Conservation (phyloP, 2,888 invertebrate species). For the Ctena decussata region DNA sequence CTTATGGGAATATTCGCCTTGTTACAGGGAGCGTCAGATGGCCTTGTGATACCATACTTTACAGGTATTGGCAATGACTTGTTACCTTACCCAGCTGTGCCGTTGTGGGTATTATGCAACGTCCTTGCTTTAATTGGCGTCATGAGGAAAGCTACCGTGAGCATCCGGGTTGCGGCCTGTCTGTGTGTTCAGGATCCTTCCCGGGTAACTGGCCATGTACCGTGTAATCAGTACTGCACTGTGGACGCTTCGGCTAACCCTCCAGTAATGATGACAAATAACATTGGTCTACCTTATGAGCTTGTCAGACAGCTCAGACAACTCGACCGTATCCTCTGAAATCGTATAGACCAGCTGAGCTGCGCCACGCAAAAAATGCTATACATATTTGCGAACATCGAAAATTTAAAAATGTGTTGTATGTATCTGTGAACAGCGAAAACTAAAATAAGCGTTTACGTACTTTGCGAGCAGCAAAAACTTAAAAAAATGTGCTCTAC, state of each 20-base stretch:
- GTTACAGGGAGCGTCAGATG: not conserved
- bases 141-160: not conserved
- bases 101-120: not conserved
- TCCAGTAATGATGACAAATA: not conserved
- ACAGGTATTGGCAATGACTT: not conserved
- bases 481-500: no score
- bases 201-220: not conserved
- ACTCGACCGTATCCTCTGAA: not conserved
- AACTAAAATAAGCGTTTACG: no score
- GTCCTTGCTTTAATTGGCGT: not conserved
- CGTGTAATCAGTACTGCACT: not conserved
- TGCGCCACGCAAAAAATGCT: no score
- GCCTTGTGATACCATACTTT: slow-evolving; percentile 9
- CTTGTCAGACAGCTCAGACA: not conserved
- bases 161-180: not conserved
- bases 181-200: not conserved
- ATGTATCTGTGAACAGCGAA: no score
- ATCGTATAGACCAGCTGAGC: no score
- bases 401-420: no score
- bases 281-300: not conserved
- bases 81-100: not conserved
- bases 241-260: not conserved
- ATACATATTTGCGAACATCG: no score
- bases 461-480: no score
- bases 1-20: not conserved